A percentile compares a stretch with the other conserved stretches of the same genome.
These are phyloP conservation scores for Pundamilia nyererei DNA, from an alignment of 2,113 vertebrate genomes.

Conservation along the genomic window DNA sequence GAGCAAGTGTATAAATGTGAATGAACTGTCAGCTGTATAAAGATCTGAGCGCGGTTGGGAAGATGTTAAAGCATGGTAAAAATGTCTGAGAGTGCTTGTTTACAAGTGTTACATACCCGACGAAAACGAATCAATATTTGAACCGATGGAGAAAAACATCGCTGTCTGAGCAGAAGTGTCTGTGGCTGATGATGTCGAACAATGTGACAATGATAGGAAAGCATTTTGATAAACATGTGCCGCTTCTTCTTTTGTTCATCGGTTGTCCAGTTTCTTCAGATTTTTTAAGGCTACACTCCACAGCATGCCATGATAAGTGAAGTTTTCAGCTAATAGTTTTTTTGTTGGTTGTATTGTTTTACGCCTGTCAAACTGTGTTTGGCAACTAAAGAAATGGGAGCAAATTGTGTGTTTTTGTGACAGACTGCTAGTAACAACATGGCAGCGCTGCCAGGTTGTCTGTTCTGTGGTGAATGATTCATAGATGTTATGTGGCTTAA, in stretches of 20 bases:
- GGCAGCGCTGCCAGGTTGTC: not conserved
- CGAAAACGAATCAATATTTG: not conserved
- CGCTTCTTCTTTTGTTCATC: not conserved
- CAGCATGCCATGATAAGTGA: not conserved
- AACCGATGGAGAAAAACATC: not conserved
- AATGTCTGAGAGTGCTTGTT: not conserved
- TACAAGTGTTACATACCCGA: not conserved
- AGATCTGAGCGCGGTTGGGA: not conserved
- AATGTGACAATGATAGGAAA: not conserved
- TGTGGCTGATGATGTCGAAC: not conserved
- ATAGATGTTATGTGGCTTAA: not conserved
- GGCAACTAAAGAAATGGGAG: not conserved
- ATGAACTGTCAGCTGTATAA: not conserved
- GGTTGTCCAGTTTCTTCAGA: not conserved
- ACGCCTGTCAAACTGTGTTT: not conserved
- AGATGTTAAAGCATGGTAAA: not conserved
- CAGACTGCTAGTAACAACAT: not conserved
- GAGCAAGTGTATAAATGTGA: slow-evolving; percentile 22
- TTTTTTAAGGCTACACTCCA: not conserved
- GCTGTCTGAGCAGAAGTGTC: not conserved
- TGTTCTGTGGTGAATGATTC: not conserved
- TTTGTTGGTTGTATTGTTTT: rapidly evolving
- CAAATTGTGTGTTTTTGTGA: not conserved
- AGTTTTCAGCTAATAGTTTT: not conserved
- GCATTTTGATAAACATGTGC: not conserved